Evolutionary conservation across 2,797 vertebrate genomes (phyloP), one percentile per base, ranked within the genome.

Genomic region (Clarias laeviceps): DNA sequence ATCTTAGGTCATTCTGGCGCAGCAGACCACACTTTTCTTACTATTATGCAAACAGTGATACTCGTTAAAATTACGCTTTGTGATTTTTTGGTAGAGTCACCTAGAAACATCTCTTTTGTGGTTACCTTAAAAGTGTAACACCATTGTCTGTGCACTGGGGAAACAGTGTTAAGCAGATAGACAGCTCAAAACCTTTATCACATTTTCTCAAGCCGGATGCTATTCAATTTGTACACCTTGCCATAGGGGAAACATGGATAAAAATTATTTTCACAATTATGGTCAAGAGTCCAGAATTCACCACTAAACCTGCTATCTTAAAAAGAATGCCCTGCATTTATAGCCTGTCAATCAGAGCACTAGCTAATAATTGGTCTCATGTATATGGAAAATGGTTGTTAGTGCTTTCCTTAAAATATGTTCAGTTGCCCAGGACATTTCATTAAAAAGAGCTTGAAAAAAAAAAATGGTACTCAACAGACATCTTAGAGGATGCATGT

Each of bases 381-480:
- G 45, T 8, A 74, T 56, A n/a, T 9, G n/a, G 45, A 74, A 18
- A 24, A 17, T 1, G n/a, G n/a, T 74, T 54, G n/a, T 32, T 56
- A 76, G 27, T 32, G 50, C 4, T 29, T 29, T 57, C 15, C 27
- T 76, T 29, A 57, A 76, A 76, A 2, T 57, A 76, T 57, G 27
- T 34, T 34, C 70, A 15, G n/a, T 56, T 57, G 15, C 17, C 27
- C 17, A 32, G 20, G 15, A 20, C 24, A 32, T 11, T 76, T 56
- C 45, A 74, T 74, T 74, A 32, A 76, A 27, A 32, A n/a, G 8
- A 76, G n/a, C n/a, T 74, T 50, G 40, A 11, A 73, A 73, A 74
- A 62, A 64, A 65, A 57, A 32, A 9, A 27, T 17, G 27, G 27
- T 22, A 4, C 27, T 57, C 27, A 22, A 77, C 4, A 77, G 27